Conservation (phyloP, 2,797 vertebrate genomes). For the Sebastes aleutianus region DNA sequence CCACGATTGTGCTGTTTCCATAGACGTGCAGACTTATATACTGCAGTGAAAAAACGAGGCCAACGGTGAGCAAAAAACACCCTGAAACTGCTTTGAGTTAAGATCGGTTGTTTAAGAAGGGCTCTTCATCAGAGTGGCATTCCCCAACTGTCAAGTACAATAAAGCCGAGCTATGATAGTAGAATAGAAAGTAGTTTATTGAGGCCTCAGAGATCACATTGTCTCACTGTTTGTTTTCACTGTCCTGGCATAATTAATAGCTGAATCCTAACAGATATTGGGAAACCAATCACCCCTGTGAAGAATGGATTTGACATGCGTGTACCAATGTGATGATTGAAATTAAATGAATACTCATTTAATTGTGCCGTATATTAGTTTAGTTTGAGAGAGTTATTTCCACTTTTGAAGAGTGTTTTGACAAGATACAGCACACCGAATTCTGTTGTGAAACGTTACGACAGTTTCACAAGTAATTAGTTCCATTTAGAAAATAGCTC, state of each 20-base stretch:
- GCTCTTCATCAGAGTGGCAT: not conserved
- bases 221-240: not conserved
- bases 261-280: not conserved
- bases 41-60: not conserved
- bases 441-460: not conserved
- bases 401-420: not conserved
- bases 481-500: not conserved
- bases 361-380: not conserved
- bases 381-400: not conserved
- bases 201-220: not conserved
- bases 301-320: not conserved
- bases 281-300: not conserved
- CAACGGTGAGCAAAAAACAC: not conserved
- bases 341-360: slow-evolving; percentile 5
- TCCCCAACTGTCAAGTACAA: not conserved
- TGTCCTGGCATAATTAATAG: not conserved
- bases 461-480: not conserved
- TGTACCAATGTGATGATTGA: not conserved
- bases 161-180: not conserved
- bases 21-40: not conserved
- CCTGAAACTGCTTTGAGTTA: not conserved
- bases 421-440: not conserved
- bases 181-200: not conserved
- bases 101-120: not conserved
- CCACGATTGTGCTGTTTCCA: not conserved